Evolutionary conservation across 2,113 vertebrate genomes (phyloP).

Genomic region (Ginglymostoma cirratum): DNA sequence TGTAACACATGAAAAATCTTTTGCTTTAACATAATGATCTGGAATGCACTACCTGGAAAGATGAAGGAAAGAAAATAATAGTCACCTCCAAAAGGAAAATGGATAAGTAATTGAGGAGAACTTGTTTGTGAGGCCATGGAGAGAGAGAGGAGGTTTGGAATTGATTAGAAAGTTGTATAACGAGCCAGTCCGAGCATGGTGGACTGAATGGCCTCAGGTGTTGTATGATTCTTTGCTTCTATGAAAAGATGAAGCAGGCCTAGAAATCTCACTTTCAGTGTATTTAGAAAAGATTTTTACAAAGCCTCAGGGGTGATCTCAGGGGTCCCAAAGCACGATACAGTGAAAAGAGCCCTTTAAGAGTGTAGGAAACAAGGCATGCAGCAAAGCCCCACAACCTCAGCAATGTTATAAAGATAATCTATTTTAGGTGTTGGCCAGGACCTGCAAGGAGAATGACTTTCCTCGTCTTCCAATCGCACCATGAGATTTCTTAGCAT

Average conservation of each 20-base stretch:
- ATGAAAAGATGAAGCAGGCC: not conserved
- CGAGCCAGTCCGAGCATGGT: not conserved
- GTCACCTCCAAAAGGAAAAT: not conserved
- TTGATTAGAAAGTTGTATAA: not conserved
- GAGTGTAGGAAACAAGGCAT: not conserved
- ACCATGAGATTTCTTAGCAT: not conserved
- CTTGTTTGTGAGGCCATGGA: not conserved
- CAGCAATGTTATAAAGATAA: not conserved
- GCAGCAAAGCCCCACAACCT: not conserved
- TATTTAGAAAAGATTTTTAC: not conserved
- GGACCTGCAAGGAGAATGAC: not conserved
- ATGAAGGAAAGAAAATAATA: not conserved
- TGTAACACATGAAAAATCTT: not conserved
- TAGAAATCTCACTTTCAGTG: not conserved
- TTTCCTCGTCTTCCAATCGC: not conserved
- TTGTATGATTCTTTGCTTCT: not conserved
- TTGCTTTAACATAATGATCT: not conserved
- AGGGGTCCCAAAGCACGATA: not conserved
- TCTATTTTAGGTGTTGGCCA: not conserved
- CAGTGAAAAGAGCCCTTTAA: too few species aligned
- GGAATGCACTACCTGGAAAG: not conserved
- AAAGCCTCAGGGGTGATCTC: not conserved
- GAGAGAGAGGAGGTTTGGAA: not conserved
- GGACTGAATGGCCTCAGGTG: not conserved
- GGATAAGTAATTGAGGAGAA: not conserved